Conservation (phyloP, 2,797 vertebrate genomes). For the Schizopygopsis pylzovi region DNA sequence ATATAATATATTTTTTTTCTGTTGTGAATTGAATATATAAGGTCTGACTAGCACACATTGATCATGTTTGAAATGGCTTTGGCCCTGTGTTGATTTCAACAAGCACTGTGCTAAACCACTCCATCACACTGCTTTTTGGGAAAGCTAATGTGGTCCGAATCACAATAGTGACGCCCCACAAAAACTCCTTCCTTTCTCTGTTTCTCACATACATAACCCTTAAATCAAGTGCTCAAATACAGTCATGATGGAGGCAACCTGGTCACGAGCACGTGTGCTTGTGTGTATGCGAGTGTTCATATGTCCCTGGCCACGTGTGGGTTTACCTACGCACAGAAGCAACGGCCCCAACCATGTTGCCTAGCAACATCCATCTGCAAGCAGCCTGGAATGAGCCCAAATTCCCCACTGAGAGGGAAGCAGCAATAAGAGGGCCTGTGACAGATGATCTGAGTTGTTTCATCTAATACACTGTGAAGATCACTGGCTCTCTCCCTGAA, state of each 20-base stretch:
- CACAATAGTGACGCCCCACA: not conserved
- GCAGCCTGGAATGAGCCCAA: slow-evolving; percentile 87
- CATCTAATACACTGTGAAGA: slow-evolving; percentile 94
- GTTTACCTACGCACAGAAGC: slow-evolving; percentile 46
- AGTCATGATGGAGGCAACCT: slow-evolving; percentile 64
- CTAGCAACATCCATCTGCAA: slow-evolving; percentile 91
- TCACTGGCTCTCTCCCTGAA: slow-evolving; percentile 91
- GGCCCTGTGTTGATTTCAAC: slow-evolving; percentile 45
- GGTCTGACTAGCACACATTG: slow-evolving; percentile 31
- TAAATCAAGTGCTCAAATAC: slow-evolving; percentile 32
- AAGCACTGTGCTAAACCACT: slow-evolving; percentile 33
- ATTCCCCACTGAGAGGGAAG: slow-evolving; percentile 86
- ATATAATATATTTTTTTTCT: not conserved
- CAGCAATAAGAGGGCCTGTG: slow-evolving; percentile 88
- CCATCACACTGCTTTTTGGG: slow-evolving; percentile 46
- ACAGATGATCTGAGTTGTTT: slow-evolving; percentile 92
- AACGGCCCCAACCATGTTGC: slow-evolving; percentile 83
- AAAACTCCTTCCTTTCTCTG: slow-evolving; percentile 4
- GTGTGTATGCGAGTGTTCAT: slow-evolving; percentile 1
- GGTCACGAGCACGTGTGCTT: slow-evolving; percentile 69
- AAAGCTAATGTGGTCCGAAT: slow-evolving; percentile 45
- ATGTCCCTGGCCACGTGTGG: slow-evolving; percentile 54
- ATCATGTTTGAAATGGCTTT: slow-evolving; percentile 35
- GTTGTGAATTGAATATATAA: slow-evolving; percentile 30
- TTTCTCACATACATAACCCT: slow-evolving; percentile 27